Evolutionary conservation across 2,888 invertebrate genomes (phyloP), one percentile per base, ranked within the genome.

Genomic region (Drosophila quinaria): DNA sequence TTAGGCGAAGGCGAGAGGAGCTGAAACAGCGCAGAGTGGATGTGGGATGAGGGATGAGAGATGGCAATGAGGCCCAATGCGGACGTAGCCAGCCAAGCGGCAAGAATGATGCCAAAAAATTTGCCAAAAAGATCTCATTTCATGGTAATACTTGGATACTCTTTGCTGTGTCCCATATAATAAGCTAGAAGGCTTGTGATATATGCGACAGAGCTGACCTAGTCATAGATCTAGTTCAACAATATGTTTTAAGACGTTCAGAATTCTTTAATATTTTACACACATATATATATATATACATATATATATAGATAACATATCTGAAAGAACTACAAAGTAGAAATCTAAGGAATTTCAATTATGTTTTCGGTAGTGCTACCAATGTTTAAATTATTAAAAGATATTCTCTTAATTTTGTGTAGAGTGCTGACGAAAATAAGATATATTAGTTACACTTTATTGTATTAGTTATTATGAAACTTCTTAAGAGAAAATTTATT

Each of bases 1-100:
- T 84, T 84, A 84, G 89, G 87, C 85, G 70, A 70, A 47, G 74
- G 76, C 67, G 68, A 60, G 61, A 54, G 41, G 66, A 51, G 60
- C 13, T 47, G 59, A 42, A 22, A 39, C 59, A 19, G 55, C 6
- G 9, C 15, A 6, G 37, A 6, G 19, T 3, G 37, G 6, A 33
- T 2, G 35, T 49, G 39, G 46, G 22, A 19, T 25, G 17, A 35
- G 44, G 46, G 29, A 19, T 33, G 17, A 37, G n/a, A 39, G 52
- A 31, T 37, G 37, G 42, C 29, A 66, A 51, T 49, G 52, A 39
- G 55, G 44, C 39, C 51, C 69, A 81, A 61, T 65, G 82, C n/a
- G n/a, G n/a, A n/a, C n/a, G n/a, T n/a, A n/a, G n/a, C 50, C 68
- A 82, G 66, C 69, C 75, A 74, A 76, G 71, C 67, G 75, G 71